A percentile compares a stretch with the other conserved stretches of the same genome.
Evolutionary conservation across 2,888 invertebrate genomes (phyloP).

Genomic region (Mimumesa dahlbomi): DNA sequence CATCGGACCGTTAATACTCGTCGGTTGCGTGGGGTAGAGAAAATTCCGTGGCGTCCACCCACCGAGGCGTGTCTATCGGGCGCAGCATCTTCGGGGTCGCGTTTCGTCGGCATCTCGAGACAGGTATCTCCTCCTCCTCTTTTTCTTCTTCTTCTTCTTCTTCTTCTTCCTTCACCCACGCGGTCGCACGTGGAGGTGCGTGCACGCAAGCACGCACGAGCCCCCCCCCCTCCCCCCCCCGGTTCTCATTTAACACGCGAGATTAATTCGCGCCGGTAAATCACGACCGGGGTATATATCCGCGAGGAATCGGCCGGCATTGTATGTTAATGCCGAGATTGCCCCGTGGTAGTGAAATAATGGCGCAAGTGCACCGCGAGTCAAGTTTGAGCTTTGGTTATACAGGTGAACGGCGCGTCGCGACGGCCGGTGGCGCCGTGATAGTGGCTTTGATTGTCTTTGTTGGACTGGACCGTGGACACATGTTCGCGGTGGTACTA

Average conservation of each 20-base stretch:
- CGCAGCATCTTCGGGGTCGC: constrained; percentile 15
- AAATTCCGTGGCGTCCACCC: not conserved
- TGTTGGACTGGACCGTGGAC: constrained; percentile 8
- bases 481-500: constrained; percentile 33
- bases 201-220: constrained; percentile 1
- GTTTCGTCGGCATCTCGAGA: not conserved
- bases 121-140: not conserved
- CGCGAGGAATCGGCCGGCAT: constrained; percentile 49
- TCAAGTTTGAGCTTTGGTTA: too few species aligned
- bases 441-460: constrained; percentile 43
- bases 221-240: constrained; percentile 19
- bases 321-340: constrained; percentile 71
- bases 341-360: constrained; percentile 55
- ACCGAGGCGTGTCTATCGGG: constrained; percentile 10
- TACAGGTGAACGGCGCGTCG: constrained; percentile 26
- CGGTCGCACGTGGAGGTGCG: constrained; percentile 7
- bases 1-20: not conserved
- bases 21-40: not conserved
- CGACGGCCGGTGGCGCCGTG: constrained; percentile 41
- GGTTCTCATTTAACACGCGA: constrained; percentile 42
- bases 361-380: constrained; percentile 46
- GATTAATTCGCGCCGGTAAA: constrained; percentile 61
- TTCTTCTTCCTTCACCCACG: constrained; percentile 17
- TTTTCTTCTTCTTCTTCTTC: too few species aligned
- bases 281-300: constrained; percentile 47